A percentile compares a stretch with the other conserved stretches of the same genome.
phyloP scores from a whole-genome alignment of 2,113 vertebrate genomes.

The Eulacestoma nigropectus region DNA sequence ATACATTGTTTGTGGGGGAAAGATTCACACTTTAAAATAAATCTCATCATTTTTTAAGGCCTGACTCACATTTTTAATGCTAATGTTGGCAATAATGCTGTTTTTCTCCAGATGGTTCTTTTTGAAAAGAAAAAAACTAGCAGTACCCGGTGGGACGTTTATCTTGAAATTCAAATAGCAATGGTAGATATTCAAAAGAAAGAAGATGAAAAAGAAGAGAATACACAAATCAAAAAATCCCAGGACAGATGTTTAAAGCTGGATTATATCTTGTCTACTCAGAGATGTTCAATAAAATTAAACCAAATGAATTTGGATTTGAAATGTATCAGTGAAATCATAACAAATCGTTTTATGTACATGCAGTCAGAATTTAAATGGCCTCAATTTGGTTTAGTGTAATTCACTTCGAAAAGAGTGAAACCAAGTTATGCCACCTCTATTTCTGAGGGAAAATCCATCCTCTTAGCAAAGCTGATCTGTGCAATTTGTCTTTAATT shows the following conservation, averaged over 20 bases:
- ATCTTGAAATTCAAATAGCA: constrained; percentile 11
- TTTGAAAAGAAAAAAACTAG: neutral
- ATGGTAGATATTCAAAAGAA: neutral
- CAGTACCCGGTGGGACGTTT: neutral
- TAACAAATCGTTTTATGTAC: neutral
- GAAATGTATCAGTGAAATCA: neutral
- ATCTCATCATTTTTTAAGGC: neutral
- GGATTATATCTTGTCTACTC: neutral
- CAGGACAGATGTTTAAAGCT: neutral
- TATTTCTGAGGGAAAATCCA: neutral
- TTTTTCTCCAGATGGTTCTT: constrained; percentile 43
- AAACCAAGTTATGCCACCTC: neutral
- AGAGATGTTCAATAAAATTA: neutral
- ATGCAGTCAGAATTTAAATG: neutral
- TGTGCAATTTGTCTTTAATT: neutral
- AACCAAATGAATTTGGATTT: constrained; percentile 21
- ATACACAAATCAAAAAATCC: neutral
- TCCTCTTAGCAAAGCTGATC: neutral
- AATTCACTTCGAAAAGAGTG: neutral
- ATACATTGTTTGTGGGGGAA: constrained; percentile 2
- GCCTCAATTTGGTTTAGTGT: neutral
- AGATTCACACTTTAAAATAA: neutral
- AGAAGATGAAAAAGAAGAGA: neutral
- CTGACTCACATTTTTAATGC: constrained; percentile 32
- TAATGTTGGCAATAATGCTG: constrained; percentile 26